Evolutionary conservation across 2,797 vertebrate species (phyloP), one percentile per base, ranked within the genome.

Genomic region (Ibycter americanus): DNA sequence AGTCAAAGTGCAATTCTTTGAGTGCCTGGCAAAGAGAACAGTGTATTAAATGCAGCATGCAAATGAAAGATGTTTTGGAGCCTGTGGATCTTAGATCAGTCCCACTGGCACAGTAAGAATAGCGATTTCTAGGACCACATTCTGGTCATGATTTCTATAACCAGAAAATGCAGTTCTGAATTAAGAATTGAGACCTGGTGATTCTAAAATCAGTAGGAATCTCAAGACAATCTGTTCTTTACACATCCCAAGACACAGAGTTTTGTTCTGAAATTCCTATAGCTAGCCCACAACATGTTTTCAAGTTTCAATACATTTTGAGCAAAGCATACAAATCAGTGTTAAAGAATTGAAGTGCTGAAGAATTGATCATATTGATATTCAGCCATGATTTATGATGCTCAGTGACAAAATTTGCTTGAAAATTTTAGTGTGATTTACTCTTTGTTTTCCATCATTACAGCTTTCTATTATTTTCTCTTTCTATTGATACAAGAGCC

Each of bases 1-100:
- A 91, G n/a, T 74, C 72, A 78, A 95, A 93, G 84, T 77, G 31
- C 31, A 93, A 42, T 80, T 65, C 29, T 80, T 89, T 73, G 38
- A 83, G 38, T 51, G 15, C 34, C 16, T 74, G 25, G 58, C 22
- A 86, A 78, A 78, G 26, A 71, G 36, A 89, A 46, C 2, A 26
- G 7, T n/a, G 25, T 61, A 81, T 76, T 62, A 89, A 95, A 96
- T 17, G 10, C 17, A 83, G 7, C 9, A 87, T 36, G 20, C 5
- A 87, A 91, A 78, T 46, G 25, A 82, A 92, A 92, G 66, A 51
- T 77, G 1, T 36, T 87, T 59, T 46, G 27, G 20, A 83, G 27
- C 4, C 18, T 38, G 4, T 34, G 49, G 27, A 54, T 47, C 51
- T 68, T 58, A 88, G 26, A 77, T 63, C 29, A 61, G 46, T 72